Base-by-base conservation (phyloP, 2,113 vertebrate genomes). In the Tiliqua scincoides region DNA sequence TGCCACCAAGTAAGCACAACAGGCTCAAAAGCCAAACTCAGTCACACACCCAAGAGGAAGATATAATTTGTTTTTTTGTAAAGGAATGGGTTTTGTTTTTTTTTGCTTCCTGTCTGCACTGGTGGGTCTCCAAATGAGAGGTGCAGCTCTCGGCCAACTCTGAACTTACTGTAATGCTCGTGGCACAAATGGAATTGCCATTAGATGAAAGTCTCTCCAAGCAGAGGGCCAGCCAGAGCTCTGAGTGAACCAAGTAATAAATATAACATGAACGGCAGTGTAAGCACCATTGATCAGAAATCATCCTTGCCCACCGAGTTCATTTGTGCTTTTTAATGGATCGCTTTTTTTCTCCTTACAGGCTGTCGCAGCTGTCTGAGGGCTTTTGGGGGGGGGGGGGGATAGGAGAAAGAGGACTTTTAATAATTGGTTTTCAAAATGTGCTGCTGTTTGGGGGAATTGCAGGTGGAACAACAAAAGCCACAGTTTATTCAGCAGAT, bases 231-330 rank as follows among this genome's bases (percentile, higher is more conserved):
- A 81, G 85, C 78, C 78, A 74, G 59, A 32, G 18, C 43, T 63
- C 91, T 94, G 94, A 95, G 93, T 93, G 94, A 91, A 86, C 88
- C 87, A 85, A 93, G 90, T 93, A 92, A 95, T 95, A 95, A 95
- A 95, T 95, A 95, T 94, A 95, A 95, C 93, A 95, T 95, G 94
- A 95, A 93, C 89, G 52, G 52, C 85, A 83, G 32, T 32, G 74
- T 72, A 83, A 87, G 83, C 70, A 12, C 67, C 92, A 95, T 95
- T 93, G 94, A 95, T 95, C 90, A 93, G 92, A 90, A 87, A 84
- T 90, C 92, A 89, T 87, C 91, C 32, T 82, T 92, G 77, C 86
- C 88, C 87, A 82, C 90, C 91, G 88, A 68, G 78, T 65, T 81
- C 85, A 81, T 86, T 86, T 86, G 70, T 81, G 86, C 86, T 93